A percentile compares a stretch with the other conserved stretches of the same genome.
Conservation (phyloP, 2,113 vertebrate genomes). For the Scatophagus argus region DNA sequence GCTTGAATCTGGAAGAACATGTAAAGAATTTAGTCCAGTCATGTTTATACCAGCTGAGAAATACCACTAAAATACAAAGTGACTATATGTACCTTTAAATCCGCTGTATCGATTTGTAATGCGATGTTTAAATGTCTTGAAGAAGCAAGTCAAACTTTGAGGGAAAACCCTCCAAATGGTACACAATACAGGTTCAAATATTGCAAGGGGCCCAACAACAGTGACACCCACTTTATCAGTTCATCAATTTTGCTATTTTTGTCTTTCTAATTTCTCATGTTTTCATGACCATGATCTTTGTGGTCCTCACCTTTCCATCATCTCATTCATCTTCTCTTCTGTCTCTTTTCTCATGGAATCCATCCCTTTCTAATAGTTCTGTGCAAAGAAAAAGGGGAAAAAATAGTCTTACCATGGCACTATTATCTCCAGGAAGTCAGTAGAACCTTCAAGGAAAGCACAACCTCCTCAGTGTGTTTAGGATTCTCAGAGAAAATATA, state of each 20-base stretch:
- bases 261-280: too few relatives aligned
- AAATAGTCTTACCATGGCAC: background rate
- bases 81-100: background rate
- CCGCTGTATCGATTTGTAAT: background rate
- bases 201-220: too few relatives aligned
- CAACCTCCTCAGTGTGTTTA: background rate
- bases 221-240: too few relatives aligned
- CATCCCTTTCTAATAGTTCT: background rate
- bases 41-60: background rate
- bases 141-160: background rate
- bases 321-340: background rate
- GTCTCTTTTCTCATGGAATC: too few relatives aligned
- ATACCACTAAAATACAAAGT: background rate
- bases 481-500: background rate
- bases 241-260: too few relatives aligned
- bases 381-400: background rate
- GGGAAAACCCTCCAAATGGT: too few relatives aligned
- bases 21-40: background rate
- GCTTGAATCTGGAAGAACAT: background rate
- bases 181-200: too few relatives aligned
- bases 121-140: background rate
- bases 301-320: background rate
- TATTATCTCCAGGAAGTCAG: background rate
- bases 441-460: background rate
- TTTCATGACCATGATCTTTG: too few relatives aligned